Conservation (phyloP, 1,140 invertebrate species). For the Bombyx mori region ASM3026992v2 NC_085125.1:5097001-5097500, state of each 20-base stretch:
- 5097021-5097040: slow-evolving; percentile 45
- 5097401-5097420: too few relatives aligned
- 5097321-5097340: too few relatives aligned
- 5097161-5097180: too few relatives aligned
- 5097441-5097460: slow-evolving; percentile 35
- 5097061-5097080: slow-evolving; percentile 36
- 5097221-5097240: too few relatives aligned
- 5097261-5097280: too few relatives aligned
- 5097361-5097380: background rate
- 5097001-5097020: slow-evolving; percentile 41
- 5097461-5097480: slow-evolving; percentile 65
- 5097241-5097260: too few relatives aligned
- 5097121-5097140: background rate
- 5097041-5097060: slow-evolving; percentile 51
- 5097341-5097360: background rate
- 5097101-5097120: slow-evolving; percentile 21
- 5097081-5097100: slow-evolving; percentile 51
- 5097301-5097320: too few relatives aligned
- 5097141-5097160: too few relatives aligned
- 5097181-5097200: too few relatives aligned
- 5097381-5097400: too few relatives aligned
- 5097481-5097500: slow-evolving; percentile 61
- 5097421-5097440: slow-evolving; percentile 1
- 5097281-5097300: too few relatives aligned
- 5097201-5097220: too few relatives aligned